Evolutionary conservation across 2,113 vertebrate genomes (phyloP).

Genomic region (Apodemus speciosus): DNA sequence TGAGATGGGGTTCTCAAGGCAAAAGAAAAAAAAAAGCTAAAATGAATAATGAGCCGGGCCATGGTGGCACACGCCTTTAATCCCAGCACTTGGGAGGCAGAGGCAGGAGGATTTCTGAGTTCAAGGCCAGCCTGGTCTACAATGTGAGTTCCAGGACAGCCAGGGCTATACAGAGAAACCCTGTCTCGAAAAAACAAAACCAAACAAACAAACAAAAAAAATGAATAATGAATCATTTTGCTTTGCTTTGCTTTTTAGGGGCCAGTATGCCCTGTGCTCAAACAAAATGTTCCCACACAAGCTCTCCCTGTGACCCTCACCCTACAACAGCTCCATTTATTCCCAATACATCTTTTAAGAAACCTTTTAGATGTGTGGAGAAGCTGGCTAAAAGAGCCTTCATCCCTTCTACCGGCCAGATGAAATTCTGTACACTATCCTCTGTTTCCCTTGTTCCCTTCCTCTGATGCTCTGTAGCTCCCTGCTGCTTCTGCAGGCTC

Average conservation of each 20-base stretch:
- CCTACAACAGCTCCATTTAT: not conserved
- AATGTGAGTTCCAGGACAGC: no score
- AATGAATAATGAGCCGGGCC: no score
- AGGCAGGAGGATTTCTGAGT: no score
- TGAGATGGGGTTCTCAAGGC: not conserved
- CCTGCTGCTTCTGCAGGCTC: not conserved
- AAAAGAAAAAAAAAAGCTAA: not conserved
- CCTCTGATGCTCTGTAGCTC: not conserved
- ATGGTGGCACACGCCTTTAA: no score
- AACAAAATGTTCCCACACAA: not conserved
- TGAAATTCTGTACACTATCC: not conserved
- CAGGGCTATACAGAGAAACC: no score
- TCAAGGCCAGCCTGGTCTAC: no score
- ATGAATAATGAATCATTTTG: no score
- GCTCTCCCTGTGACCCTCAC: not conserved
- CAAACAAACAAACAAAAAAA: no score
- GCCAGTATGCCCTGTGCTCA: not conserved
- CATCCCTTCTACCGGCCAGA: not conserved
- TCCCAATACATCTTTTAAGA: not conserved
- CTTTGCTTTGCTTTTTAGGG: no score
- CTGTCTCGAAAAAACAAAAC: no score
- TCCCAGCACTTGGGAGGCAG: no score
- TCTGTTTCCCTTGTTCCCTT: not conserved
- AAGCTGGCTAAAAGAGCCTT: not conserved
- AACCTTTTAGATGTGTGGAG: no score